These are phyloP conservation scores for Catharus minimus DNA, from an alignment of 2,113 vertebrate genomes.

Conservation along the genomic window DNA sequence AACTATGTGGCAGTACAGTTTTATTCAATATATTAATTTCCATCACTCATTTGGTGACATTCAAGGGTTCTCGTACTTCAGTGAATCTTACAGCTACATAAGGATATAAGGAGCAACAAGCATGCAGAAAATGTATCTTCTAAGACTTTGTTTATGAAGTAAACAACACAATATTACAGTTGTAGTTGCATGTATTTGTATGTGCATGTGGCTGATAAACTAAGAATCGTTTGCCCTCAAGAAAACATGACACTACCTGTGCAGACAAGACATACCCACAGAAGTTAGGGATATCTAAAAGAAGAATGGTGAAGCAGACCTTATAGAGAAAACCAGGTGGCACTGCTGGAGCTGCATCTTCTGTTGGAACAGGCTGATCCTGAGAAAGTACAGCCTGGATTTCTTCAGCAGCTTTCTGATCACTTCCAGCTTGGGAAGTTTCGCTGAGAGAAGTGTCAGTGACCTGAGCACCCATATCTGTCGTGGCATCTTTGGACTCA, in stretches of 20 bases:
- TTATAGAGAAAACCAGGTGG: constrained; percentile 88
- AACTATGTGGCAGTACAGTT: not conserved
- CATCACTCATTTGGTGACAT: not conserved
- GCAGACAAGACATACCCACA: not conserved
- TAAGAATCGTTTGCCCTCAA: not conserved
- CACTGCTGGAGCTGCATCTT: constrained; percentile 49
- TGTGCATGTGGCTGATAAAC: not conserved
- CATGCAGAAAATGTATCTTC: not conserved
- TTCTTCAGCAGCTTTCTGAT: constrained; percentile 62
- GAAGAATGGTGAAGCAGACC: constrained; percentile 67
- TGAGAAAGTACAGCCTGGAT: not conserved
- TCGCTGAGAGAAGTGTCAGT: constrained; percentile 2
- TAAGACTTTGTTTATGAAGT: not conserved
- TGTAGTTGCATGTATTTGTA: not conserved
- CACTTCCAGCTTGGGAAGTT: constrained; percentile 28
- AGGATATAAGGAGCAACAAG: not conserved
- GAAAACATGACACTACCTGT: not conserved
- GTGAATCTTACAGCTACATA: not conserved
- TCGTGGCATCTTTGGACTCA: not conserved
- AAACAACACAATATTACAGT: not conserved
- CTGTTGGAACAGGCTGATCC: constrained; percentile 7
- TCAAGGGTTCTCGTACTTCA: not conserved
- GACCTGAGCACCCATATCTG: not conserved
- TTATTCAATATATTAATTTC: not conserved
- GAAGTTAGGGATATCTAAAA: not conserved